phyloP scores from a whole-genome alignment of 1,140 invertebrate species.

The Ceratoteleas bidentatus region DNA sequence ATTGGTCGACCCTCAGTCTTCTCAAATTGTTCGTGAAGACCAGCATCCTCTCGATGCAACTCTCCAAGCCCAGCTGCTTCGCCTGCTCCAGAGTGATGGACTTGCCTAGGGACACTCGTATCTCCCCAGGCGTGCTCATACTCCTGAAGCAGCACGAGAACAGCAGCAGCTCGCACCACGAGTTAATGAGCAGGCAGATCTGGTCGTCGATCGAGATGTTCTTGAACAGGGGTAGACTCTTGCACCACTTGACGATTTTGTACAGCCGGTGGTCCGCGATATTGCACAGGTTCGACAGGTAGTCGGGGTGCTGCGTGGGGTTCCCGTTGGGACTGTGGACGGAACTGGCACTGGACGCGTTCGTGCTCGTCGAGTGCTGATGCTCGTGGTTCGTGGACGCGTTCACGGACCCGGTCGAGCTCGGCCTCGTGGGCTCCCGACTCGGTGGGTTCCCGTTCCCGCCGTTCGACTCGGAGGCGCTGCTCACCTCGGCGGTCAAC shows the following conservation, averaged over 20 bases:
- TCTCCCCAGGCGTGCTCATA: slow-evolving; percentile 92
- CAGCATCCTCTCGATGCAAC: slow-evolving; percentile 90
- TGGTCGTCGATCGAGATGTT: slow-evolving; percentile 98
- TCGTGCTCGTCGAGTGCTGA: slow-evolving; percentile 40
- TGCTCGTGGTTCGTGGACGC: slow-evolving; percentile 66
- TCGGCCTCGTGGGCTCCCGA: slow-evolving; percentile 64
- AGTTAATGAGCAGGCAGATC: slow-evolving; percentile 97
- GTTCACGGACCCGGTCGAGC: slow-evolving; percentile 41
- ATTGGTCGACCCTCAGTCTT: slow-evolving; percentile 94
- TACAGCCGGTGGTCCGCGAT: slow-evolving; percentile 97
- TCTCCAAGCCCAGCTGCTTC: slow-evolving; percentile 85
- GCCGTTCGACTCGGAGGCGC: slow-evolving; percentile 49
- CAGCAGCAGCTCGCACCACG: slow-evolving; percentile 97
- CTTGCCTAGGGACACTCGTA: slow-evolving; percentile 89
- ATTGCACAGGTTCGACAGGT: slow-evolving; percentile 93
- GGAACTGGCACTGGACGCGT: slow-evolving; percentile 30
- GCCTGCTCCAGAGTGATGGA: slow-evolving; percentile 90
- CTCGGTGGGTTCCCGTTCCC: slow-evolving; percentile 76
- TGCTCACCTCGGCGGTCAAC: slow-evolving; percentile 29
- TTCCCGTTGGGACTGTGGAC: slow-evolving; percentile 80
- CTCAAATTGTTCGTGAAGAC: slow-evolving; percentile 96
- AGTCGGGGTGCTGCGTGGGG: slow-evolving; percentile 87
- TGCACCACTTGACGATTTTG: slow-evolving; percentile 99
- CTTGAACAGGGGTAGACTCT: slow-evolving; percentile 97
- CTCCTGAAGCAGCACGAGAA: slow-evolving; percentile 96